phyloP scores from a whole-genome alignment of 2,113 vertebrate species.

The Carassius auratus region DNA sequence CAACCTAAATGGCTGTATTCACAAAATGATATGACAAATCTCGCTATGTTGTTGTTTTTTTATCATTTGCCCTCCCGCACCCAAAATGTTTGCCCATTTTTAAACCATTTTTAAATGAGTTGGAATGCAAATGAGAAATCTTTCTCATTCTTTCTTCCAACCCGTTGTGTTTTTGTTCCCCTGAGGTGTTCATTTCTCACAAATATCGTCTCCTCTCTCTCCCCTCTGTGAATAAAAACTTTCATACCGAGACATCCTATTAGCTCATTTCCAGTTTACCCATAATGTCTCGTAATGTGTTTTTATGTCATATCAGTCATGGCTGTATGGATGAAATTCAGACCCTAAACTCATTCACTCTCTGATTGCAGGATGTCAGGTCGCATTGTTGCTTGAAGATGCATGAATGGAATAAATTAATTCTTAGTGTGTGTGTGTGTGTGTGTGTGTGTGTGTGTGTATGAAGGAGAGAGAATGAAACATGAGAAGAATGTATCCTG shows the following conservation, averaged over 20 bases:
- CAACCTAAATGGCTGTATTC: neutral
- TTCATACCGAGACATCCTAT: slow-evolving; percentile 40
- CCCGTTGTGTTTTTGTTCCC: slow-evolving; percentile 24
- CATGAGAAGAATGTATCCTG: slow-evolving; percentile 17
- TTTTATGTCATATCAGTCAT: slow-evolving; percentile 44
- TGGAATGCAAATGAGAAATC: slow-evolving; percentile 39
- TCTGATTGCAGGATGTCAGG: slow-evolving; percentile 43
- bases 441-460: neutral
- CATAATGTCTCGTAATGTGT: slow-evolving; percentile 28
- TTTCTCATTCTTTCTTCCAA: slow-evolving; percentile 39
- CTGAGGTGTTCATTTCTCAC: slow-evolving; percentile 36
- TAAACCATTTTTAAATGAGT: slow-evolving; percentile 32
- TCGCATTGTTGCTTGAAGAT: slow-evolving; percentile 42
- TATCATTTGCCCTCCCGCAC: slow-evolving; percentile 16
- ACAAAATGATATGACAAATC: neutral
- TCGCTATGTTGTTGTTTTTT: neutral
- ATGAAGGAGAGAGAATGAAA: slow-evolving; percentile 21
- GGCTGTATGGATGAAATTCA: slow-evolving; percentile 36
- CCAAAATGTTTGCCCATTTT: slow-evolving; percentile 39
- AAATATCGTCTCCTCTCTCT: slow-evolving; percentile 12
- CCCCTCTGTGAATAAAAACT: slow-evolving; percentile 35
- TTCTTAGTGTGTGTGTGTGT: slow-evolving; percentile 22
- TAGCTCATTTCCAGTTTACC: slow-evolving; percentile 40
- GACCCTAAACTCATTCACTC: slow-evolving; percentile 38
- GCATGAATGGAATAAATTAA: slow-evolving; percentile 41